These are phyloP conservation scores for Orycteropus afer DNA, from an alignment of 2,113 vertebrate genomes.

Conservation along the genomic window DNA sequence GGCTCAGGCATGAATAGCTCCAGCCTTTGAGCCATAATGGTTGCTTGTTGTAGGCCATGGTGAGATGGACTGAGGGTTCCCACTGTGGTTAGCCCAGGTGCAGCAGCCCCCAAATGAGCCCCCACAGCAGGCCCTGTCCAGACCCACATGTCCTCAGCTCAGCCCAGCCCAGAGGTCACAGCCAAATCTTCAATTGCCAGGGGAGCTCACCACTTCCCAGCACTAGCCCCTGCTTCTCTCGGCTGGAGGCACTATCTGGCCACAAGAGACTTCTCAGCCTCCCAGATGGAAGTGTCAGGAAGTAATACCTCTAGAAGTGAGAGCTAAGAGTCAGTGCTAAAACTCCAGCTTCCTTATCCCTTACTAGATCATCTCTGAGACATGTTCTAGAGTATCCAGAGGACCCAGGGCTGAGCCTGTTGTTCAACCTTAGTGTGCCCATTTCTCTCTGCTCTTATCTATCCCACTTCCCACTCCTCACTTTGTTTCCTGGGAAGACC, in stretches of 20 bases:
- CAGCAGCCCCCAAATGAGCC: neutral
- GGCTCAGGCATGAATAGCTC: neutral
- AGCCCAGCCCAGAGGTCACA: neutral
- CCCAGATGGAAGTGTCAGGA: neutral
- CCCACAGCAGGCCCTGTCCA: neutral
- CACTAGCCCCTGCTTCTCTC: neutral
- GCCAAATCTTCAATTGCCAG: neutral
- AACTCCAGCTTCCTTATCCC: neutral
- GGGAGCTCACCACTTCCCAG: neutral
- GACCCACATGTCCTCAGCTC: neutral
- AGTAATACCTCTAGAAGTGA: neutral
- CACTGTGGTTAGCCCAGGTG: neutral
- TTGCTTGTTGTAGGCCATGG: neutral
- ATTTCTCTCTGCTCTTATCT: neutral
- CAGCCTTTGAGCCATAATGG: neutral
- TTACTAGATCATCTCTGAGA: neutral
- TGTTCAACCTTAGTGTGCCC: accelerated
- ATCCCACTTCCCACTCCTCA: neutral
- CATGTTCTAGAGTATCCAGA: neutral
- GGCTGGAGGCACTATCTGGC: neutral
- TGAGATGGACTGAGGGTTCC: neutral
- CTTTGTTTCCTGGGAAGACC: neutral
- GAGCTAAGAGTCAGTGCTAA: neutral
- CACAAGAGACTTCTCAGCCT: too few species aligned
- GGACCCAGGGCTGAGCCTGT: neutral